Percentiles rank a stretch among this genome's conserved stretches.
Evolutionary conservation across 35 echinoderm and acorn worm species (phyloP).

Genomic region (Apostichopus japonicus): DNA sequence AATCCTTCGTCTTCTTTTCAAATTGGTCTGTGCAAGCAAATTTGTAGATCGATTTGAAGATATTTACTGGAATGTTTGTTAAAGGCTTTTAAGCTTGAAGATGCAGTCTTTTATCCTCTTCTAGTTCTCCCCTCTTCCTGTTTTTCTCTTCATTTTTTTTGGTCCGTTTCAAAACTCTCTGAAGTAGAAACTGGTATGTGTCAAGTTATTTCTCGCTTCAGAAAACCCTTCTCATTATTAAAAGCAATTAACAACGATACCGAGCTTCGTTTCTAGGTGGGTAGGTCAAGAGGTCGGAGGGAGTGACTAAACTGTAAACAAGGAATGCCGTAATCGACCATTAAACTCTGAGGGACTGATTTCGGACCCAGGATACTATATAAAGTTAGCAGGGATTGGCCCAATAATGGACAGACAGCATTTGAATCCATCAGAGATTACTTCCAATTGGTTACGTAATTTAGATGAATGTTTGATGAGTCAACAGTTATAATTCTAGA

Average conservation of each 20-base stretch:
- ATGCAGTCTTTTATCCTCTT: neutral
- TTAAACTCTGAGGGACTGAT: neutral
- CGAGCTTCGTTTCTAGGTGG: neutral
- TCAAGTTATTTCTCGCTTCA: slow-evolving; percentile 5
- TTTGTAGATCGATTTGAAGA: neutral
- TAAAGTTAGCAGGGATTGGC: neutral
- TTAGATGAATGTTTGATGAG: no score
- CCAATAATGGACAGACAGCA: neutral
- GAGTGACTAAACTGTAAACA: neutral
- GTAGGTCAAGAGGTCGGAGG: neutral
- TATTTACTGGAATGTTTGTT: neutral
- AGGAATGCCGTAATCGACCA: neutral
- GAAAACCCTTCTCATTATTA: neutral
- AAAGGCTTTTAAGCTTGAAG: slow-evolving; percentile 1
- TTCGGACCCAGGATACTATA: neutral
- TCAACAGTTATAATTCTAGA: no score
- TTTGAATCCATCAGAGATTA: neutral
- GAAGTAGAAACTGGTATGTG: slow-evolving; percentile 5
- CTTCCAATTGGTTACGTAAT: neutral
- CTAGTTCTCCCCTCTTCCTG: no score
- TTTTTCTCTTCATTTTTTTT: neutral
- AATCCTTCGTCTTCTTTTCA: neutral
- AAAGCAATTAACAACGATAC: neutral
- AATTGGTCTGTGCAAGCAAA: neutral
- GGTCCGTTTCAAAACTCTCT: neutral